phyloP scores from a whole-genome alignment of 2,113 vertebrate genomes.

The Oreochromis tanganicae region DNA sequence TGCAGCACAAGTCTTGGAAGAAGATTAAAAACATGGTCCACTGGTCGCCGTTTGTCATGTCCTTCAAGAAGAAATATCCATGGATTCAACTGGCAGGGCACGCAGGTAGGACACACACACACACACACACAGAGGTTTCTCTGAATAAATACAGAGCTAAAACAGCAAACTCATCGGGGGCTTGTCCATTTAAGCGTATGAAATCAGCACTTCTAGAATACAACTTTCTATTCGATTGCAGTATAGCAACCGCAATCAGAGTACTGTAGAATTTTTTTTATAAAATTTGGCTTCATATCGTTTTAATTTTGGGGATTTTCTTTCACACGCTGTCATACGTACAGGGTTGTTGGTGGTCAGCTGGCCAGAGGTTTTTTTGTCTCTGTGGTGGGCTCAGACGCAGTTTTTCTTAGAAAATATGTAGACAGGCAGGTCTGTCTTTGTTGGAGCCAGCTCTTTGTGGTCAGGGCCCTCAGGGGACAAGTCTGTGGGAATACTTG shows the following conservation, averaged over 20 bases:
- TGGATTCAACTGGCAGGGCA: constrained; percentile 98
- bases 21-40: constrained; percentile 99
- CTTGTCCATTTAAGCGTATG: not conserved
- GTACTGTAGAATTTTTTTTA: not conserved
- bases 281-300: not conserved
- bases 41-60: constrained; percentile 98
- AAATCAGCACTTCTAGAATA: not conserved
- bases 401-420: not conserved
- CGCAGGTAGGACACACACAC: constrained; percentile 75
- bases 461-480: not conserved
- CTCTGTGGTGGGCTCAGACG: not conserved
- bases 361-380: not conserved
- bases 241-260: not conserved
- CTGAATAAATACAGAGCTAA: not conserved
- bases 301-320: not conserved
- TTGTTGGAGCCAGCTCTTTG: not conserved
- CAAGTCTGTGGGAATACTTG: not conserved
- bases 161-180: not conserved
- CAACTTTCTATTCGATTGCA: fast-evolving
- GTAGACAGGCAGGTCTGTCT: not conserved
- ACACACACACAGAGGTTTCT: not conserved
- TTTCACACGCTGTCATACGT: not conserved
- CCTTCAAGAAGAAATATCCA: constrained; percentile 99
- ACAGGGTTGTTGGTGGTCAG: not conserved
- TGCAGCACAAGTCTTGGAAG: constrained; percentile 95